Evolutionary conservation across 37 sponge, comb jelly and placozoan genomes (phyloP), one percentile per base, ranked within the genome.

Genomic region (Mnemiopsis leidyi): DNA sequence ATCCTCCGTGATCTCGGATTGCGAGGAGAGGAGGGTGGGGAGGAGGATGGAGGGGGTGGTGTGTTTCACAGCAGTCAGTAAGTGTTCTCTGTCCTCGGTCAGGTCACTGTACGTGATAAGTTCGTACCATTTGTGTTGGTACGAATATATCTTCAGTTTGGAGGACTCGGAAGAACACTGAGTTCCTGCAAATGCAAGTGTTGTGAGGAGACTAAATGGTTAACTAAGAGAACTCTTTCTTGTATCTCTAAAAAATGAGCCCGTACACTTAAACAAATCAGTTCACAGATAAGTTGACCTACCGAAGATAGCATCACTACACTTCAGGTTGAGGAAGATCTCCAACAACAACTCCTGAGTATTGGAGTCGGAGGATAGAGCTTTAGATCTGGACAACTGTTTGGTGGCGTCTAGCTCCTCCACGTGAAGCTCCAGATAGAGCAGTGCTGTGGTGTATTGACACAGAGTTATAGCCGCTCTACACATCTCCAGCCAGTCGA

Each of bases 401-500:
- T 32, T 32, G 30, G 79, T 3, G 1, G 30, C 79, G 35, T 77
- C 79, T 18, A 77, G 32, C 90, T 37, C 90, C 48, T 85, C 90
- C 40, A 38, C 40, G 35, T 85, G 35, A 3, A 85, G 40, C 48
- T 85, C 90, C 90, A 85, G 61, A 26, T 85, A 85, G 24, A 85
- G 90, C 9, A 85, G 90, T 7, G 90, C 90, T 39, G 48, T 85
- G 40, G 90, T 85, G 90, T 36, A 85, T 61, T 85, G 90, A 25
- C 61, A 29, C 29, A 85, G 61, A 0, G 1, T 23, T 0, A 85
- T 40, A n/a, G 90, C 90, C 5, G 90, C 90, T n/a, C 48, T 35
- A 85, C 90, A 85, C 90, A 85, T 85, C 0, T 21, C 61, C 90
- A 85, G 48, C 90, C 90, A 85, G 61, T 85, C 90, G 0, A 85